Evolutionary conservation across 2,888 invertebrate species (phyloP), one percentile per base, ranked within the genome.

Genomic region (Drosophila histrio): DNA sequence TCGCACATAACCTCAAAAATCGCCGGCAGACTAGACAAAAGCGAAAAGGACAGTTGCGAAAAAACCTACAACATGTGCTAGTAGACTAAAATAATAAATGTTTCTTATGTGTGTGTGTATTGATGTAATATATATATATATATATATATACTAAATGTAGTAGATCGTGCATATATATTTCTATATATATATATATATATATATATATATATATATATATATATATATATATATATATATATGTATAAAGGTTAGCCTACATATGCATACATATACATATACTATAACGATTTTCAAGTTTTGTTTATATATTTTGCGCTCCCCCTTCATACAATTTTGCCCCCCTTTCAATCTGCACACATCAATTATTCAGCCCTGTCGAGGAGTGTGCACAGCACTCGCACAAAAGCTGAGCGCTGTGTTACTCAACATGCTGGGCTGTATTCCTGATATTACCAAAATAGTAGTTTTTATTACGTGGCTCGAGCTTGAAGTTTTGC

Each of bases 51-150:
- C 28, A 53, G 13, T 30, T 30, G n/a, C 36, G 13, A 24, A 21
- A 41, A 28, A 50, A 4, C 13, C 24, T 26, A 21, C 38, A 8
- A 32, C 39, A 57, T 57, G 57, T 47, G 32, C 52, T 77, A 60
- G 49, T 77, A 60, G 49, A 44, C 36, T 58, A 52, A 32, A 53
- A 43, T 54, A 34, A 34, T 68, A 43, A 79, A 84, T 66, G 75
- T 88, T 75, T 82, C 76, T 87, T 82, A 79, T 71, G 60, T 82
- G 79, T 71, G 60, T 82, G 79, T 80, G 79, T 82, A 82, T 82
- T 74, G 81, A 85, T 87, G 88, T 87, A 87, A 67, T 44, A 79
- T 83, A 76, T 82, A 66, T 79, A 79, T 39, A 77, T 61, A 52
- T 60, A 73, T 58, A 49, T 72, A 72, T 53, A 46, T 57, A 46